Conservation (phyloP, 2,113 vertebrate genomes). For the Antigone vipio region DNA sequence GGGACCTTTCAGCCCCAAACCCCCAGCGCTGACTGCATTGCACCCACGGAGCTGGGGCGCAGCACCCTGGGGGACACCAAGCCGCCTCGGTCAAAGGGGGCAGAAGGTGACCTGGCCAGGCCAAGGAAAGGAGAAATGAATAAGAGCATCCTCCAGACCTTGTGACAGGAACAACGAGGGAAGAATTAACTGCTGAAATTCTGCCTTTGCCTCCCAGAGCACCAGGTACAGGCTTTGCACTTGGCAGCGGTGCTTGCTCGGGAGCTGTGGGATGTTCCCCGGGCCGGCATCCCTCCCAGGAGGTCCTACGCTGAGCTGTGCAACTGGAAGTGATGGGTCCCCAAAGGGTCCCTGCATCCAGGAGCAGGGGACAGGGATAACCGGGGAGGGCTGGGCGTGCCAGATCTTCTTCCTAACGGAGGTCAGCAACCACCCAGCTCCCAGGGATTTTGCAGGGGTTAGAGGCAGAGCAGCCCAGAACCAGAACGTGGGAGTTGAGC, state of each 20-base stretch:
- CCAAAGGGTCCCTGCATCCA: neutral
- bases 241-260: rapidly evolving
- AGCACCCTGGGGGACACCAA: rapidly evolving
- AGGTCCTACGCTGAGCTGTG: neutral
- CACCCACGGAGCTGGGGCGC: neutral
- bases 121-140: rapidly evolving
- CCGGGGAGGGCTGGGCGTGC: no score
- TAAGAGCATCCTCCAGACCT: neutral
- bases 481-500: neutral
- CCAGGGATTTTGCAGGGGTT: no score
- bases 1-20: neutral
- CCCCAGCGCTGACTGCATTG: rapidly evolving
- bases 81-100: neutral
- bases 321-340: neutral
- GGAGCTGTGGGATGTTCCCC: neutral
- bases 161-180: neutral
- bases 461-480: neutral
- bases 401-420: neutral
- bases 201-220: neutral
- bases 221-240: rapidly evolving
- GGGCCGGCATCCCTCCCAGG: neutral
- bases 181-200: neutral
- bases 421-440: neutral
- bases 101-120: neutral
- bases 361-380: neutral